Base-by-base conservation (phyloP, 64 coral and sea anemone genomes). In the Orbicella faveolata region DNA sequence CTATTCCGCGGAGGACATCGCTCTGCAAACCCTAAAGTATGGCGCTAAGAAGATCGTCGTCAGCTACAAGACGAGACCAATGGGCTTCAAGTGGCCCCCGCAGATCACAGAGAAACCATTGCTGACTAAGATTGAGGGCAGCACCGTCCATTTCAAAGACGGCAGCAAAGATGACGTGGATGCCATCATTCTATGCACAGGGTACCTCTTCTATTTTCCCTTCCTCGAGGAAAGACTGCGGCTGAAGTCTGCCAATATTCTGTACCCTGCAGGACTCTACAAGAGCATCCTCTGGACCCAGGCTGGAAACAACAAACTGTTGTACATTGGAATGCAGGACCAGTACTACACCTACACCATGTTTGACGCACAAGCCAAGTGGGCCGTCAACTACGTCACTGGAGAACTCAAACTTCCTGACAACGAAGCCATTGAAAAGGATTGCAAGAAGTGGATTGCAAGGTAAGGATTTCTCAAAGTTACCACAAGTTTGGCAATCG, bases 71-170 rank as follows among this genome's bases (percentile, higher is more conserved):
- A 84, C 80, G 6, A 68, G 53, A 51, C 89, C 89, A 5, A 77
- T 91, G 89, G 89, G 70, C 21, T 84, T 84, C 89, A 91, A 91
- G 67, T 91, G 89, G 89, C 89, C 89, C 35, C 36, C 79, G 37
- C 44, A 78, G 13, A 84, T 91, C 9, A 54, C 52, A 63, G 89
- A 91, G 33, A 79, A 63, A 37, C 80, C 89, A 19, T 70, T 91
- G 2, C 51, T 91, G 23, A 41, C 79, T 3, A 84, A 84, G 82
- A 75, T 91, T 26, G 89, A 84, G 21, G 89, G 89, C 4, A 84
- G 37, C 16, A 91, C 89, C 8, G 89, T 83, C 54, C 74, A 91
- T n/a, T 91, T 91, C 36, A 84, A 83, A 66, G 89, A 91, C 76
- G 89, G 80, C 23, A 77, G 39, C 52, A 75, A n/a, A 21, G 80